Evolutionary conservation across 2,888 invertebrate genomes (phyloP).

Genomic region (Stomorhina lunata): DNA sequence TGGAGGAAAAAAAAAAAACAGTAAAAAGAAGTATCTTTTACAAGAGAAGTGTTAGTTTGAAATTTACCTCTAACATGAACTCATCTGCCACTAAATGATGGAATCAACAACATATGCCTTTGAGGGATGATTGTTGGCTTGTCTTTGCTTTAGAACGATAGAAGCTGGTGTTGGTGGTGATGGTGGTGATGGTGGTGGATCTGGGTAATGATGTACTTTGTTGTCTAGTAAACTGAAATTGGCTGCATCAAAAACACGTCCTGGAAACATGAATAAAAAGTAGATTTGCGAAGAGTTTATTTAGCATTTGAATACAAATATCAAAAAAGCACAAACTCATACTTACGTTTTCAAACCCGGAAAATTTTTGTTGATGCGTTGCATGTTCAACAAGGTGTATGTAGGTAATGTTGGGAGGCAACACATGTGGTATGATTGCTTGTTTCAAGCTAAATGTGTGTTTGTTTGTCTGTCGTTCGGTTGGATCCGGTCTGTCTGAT

Average conservation of each 20-base stretch:
- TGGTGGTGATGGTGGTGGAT: no score
- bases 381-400: slow-evolving; percentile 58
- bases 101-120: slow-evolving; percentile 59
- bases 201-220: slow-evolving; percentile 46
- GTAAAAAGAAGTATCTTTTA: slow-evolving; percentile 26
- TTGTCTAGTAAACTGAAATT: slow-evolving; percentile 58
- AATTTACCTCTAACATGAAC: slow-evolving; percentile 16
- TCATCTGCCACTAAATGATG: slow-evolving; percentile 32
- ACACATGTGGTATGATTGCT: slow-evolving; percentile 33
- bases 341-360: background rate
- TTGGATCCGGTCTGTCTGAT: background rate
- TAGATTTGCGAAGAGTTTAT: slow-evolving; percentile 59
- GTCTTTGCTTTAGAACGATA: no score
- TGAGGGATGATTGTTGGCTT: slow-evolving; percentile 41
- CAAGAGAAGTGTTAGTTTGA: slow-evolving; percentile 25
- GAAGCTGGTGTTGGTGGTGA: no score
- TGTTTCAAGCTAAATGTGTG: no score
- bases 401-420: slow-evolving; percentile 40
- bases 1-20: background rate
- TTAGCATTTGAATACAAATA: slow-evolving; percentile 58
- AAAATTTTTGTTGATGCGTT: slow-evolving; percentile 41
- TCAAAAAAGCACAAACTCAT: background rate
- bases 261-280: slow-evolving; percentile 63
- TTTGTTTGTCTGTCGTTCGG: no score
- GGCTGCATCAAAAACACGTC: slow-evolving; percentile 66